phyloP scores from a whole-genome alignment of 2,797 vertebrate genomes.

The Enteromius treurensis region DNA sequence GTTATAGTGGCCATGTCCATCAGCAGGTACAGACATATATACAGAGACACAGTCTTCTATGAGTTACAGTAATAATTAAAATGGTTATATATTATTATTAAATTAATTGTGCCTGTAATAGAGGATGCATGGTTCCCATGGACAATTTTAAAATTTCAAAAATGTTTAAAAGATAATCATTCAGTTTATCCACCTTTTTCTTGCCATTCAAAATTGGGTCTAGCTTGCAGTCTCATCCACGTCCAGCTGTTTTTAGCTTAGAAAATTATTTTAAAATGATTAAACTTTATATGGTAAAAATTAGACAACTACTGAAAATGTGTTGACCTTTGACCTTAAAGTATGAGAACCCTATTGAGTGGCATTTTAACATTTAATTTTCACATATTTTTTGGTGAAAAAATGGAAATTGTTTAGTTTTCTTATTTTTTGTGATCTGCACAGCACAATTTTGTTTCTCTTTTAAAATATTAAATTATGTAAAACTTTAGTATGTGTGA shows the following conservation, averaged over 20 bases:
- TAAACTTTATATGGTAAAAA: background rate
- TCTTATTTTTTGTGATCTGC: background rate
- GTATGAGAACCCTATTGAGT: too few species aligned
- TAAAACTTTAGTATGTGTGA: background rate
- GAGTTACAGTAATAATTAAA: background rate
- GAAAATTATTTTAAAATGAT: background rate
- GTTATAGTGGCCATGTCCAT: conserved; percentile 94
- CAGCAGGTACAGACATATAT: conserved; percentile 84
- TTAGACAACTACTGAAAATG: too few species aligned
- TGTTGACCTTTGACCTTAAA: too few species aligned
- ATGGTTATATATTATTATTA: background rate
- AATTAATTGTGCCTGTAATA: background rate
- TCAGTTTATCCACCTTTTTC: background rate
- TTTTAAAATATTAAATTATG: background rate
- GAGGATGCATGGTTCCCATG: background rate
- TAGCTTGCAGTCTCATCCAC: too few species aligned
- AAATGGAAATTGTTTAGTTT: background rate
- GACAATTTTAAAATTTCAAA: background rate
- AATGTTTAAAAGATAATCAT: background rate
- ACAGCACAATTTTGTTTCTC: background rate
- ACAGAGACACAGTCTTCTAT: background rate
- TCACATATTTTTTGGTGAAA: background rate
- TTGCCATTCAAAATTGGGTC: background rate
- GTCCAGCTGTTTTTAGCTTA: too few species aligned
- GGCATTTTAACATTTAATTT: background rate